These are phyloP conservation scores for Helicorthomorpha holstii DNA, from an alignment of 1,140 invertebrate species.

Conservation along the genomic window DNA sequence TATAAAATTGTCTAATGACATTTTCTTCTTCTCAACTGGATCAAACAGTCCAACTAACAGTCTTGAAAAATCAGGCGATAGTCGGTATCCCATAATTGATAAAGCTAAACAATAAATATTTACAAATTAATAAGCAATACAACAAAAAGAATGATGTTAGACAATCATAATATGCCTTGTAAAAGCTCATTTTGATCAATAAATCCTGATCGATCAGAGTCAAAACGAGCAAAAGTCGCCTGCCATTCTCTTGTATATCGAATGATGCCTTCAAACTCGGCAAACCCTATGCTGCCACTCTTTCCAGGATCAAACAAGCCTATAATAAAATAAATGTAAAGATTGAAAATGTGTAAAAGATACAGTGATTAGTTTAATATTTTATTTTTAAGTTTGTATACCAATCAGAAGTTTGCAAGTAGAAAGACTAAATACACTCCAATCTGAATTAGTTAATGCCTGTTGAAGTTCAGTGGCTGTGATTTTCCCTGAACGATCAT, in stretches of 20 bases:
- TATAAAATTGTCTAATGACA: background rate
- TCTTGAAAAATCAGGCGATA: background rate
- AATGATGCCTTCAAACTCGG: constrained; percentile 71
- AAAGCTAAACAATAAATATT: background rate
- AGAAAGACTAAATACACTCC: constrained; percentile 61
- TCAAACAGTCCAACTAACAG: background rate
- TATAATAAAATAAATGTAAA: constrained; percentile 19
- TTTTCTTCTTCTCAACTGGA: background rate
- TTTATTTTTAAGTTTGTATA: constrained; percentile 19
- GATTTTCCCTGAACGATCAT: constrained; percentile 64
- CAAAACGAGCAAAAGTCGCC: constrained; percentile 25
- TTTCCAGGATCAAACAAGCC: constrained; percentile 78
- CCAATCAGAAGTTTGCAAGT: constrained; percentile 76
- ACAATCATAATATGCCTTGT: constrained; percentile 10
- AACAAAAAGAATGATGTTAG: background rate
- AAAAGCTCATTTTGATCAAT: constrained; percentile 25
- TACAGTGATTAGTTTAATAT: background rate
- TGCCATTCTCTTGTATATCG: constrained; percentile 80
- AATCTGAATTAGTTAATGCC: constrained; percentile 70
- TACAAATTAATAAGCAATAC: background rate
- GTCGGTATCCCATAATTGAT: background rate
- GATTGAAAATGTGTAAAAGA: too few species aligned
- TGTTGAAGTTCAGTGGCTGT: constrained; percentile 55
- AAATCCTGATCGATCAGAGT: constrained; percentile 26
- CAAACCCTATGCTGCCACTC: constrained; percentile 73